A percentile compares a stretch with the other conserved stretches of the same genome.
These are phyloP conservation scores for Trichogramma pretiosum DNA, from an alignment of 1,140 invertebrate species.

Conservation along the genomic window DNA sequence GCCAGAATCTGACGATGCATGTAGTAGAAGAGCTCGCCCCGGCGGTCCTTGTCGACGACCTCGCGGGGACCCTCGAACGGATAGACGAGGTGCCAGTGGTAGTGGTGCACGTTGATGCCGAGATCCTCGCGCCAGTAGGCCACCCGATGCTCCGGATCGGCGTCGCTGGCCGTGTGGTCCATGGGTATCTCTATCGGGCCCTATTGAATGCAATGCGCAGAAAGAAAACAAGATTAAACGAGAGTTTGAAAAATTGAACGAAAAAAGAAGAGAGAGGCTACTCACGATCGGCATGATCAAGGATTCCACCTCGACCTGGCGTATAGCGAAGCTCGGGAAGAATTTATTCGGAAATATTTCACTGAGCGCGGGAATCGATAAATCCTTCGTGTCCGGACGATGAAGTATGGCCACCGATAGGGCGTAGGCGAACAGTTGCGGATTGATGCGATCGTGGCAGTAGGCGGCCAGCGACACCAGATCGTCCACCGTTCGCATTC, in stretches of 20 bases:
- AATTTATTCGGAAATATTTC: conserved; percentile 71
- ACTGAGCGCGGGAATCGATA: conserved; percentile 59
- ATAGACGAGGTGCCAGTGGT: conserved; percentile 79
- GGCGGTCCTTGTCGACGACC: conserved; percentile 49
- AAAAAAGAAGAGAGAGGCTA: conserved; percentile 53
- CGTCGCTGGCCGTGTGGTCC: conserved; percentile 64
- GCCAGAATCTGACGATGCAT: conserved; percentile 53
- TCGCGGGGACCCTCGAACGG: conserved; percentile 53
- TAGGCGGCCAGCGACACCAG: conserved; percentile 60
- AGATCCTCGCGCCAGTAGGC: conserved; percentile 54
- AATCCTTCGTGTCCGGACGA: conserved; percentile 61
- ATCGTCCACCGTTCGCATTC: conserved; percentile 60
- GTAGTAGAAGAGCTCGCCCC: conserved; percentile 55
- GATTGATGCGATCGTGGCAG: conserved; percentile 64
- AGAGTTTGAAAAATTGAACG: conserved; percentile 58
- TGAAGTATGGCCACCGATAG: conserved; percentile 65
- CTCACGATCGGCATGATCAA: conserved; percentile 58
- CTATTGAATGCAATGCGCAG: conserved; percentile 1
- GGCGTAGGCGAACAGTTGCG: conserved; percentile 69
- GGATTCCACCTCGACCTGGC: too few relatives aligned
- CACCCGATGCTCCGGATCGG: conserved; percentile 63
- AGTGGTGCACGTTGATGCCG: conserved; percentile 62
- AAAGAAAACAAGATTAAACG: too few relatives aligned
- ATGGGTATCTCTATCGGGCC: conserved; percentile 49
- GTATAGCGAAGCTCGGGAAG: conserved; percentile 61